Evolutionary conservation across 2,113 vertebrate genomes (phyloP), one percentile per base, ranked within the genome.

Genomic region (Scartelaos histophorus): DNA sequence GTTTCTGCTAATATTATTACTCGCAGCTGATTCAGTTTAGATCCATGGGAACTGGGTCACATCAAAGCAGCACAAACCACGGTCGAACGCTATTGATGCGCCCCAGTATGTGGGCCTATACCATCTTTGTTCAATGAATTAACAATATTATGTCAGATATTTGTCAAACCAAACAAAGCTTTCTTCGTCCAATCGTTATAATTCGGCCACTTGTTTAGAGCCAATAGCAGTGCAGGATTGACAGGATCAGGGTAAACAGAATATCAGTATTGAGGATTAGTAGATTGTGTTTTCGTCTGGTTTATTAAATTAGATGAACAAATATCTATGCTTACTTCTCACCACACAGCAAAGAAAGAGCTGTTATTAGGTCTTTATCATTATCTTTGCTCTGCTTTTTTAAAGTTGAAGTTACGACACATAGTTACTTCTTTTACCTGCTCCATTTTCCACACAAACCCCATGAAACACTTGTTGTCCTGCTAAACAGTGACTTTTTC

Each of bases 1-100:
- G 85, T 85, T 74, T 67, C 67, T 79, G 73, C 77, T 80, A 60
- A 75, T 73, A 74, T 67, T 70, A 84, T 78, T 76, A 75, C 45
- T 51, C 7, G 62, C 77, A 84, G 81, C 70, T 81, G 79, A 85
- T 69, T 60, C 60, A 17, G 3, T 82, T 67, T 54, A 82, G 73
- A 82, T 45, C 71, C 74, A 73, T 82, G 85, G 79, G 80, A 88
- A 88, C 75, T 85, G 73, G 83, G 83, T 88, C 83, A 88, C 56
- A 82, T 81, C 68, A 76, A 12, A 66, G 58, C 61, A 34, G 65
- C 69, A 84, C 81, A 81, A 82, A 83, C 75, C 66, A 81, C 43
- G 72, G 72, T 45, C 69, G 69, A 67, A 82, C 71, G 56, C 10
- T 67, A 76, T 80, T 83, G 78, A 85, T 62, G 29, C 13, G 7